Evolutionary conservation across 92 coral and sea anemone genomes (phyloP).

Genomic region (Phymanthus crucifer): DNA sequence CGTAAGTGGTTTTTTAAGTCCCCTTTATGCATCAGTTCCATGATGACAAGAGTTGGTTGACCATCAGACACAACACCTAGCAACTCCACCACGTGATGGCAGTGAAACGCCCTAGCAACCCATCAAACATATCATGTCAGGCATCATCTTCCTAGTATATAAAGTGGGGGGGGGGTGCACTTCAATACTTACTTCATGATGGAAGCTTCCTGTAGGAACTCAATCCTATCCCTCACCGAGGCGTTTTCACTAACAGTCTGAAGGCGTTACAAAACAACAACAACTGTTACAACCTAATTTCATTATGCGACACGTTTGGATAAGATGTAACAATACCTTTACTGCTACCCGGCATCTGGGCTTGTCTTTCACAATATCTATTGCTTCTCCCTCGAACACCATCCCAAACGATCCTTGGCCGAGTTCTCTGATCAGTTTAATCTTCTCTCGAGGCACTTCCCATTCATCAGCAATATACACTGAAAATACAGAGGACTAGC

Average conservation of each 20-base stretch:
- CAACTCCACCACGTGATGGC: slow-evolving; percentile 90
- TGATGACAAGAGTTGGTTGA: slow-evolving; percentile 90
- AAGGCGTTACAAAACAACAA: background rate
- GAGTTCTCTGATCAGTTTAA: slow-evolving; percentile 84
- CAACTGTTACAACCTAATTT: background rate
- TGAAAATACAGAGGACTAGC: slow-evolving; percentile 9
- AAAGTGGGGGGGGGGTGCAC: background rate
- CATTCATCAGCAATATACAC: slow-evolving; percentile 98
- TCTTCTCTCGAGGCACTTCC: slow-evolving; percentile 92
- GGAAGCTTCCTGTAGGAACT: slow-evolving; percentile 97
- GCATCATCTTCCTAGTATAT: background rate
- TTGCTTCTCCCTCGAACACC: slow-evolving; percentile 98
- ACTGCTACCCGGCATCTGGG: slow-evolving; percentile 87
- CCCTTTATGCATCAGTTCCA: slow-evolving; percentile 97
- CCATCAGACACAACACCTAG: slow-evolving; percentile 98
- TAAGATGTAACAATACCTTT: slow-evolving; percentile 52
- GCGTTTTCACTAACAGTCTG: slow-evolving; percentile 98
- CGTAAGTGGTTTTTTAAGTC: slow-evolving; percentile 94
- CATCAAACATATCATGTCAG: background rate
- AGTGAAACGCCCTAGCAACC: slow-evolving; percentile 74
- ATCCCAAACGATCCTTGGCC: slow-evolving; percentile 98
- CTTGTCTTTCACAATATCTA: slow-evolving; percentile 68
- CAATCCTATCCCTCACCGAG: slow-evolving; percentile 92
- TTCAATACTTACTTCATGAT: slow-evolving; percentile 85
- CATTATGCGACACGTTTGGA: background rate